phyloP scores from a whole-genome alignment of 2,797 vertebrate genomes.

The Taenioides sp. region DNA sequence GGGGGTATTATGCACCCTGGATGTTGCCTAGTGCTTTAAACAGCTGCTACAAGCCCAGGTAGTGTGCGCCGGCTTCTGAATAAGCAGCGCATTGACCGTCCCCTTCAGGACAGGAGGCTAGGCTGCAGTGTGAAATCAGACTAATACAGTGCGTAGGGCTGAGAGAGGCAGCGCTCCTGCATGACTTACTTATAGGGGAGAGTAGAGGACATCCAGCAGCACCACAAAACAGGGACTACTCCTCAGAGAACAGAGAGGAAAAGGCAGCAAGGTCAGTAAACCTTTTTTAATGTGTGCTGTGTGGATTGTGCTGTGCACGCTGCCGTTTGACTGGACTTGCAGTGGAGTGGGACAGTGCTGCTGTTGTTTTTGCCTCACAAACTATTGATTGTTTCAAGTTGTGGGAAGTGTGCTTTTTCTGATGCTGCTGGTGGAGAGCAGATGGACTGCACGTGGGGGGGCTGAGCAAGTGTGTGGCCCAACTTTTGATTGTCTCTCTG shows the following conservation, averaged over 20 bases:
- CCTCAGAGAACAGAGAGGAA: conserved; percentile 69
- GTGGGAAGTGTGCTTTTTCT: conserved; percentile 78
- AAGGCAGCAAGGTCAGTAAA: conserved; percentile 83
- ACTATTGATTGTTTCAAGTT: conserved; percentile 82
- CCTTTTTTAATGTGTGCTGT: conserved; percentile 64
- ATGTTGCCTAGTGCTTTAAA: conserved; percentile 84
- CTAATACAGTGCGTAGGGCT: conserved; percentile 78
- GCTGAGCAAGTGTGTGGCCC: conserved; percentile 58
- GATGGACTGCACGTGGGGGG: conserved; percentile 63
- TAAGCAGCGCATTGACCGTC: conserved; percentile 81
- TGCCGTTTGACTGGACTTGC: conserved; percentile 66
- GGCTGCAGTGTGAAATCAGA: conserved; percentile 84
- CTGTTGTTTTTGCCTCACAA: conserved; percentile 73
- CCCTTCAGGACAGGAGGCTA: conserved; percentile 82
- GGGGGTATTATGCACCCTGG: conserved; percentile 82
- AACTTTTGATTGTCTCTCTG: conserved; percentile 44
- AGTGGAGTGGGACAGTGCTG: conserved; percentile 58
- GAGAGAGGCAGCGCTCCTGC: conserved; percentile 74
- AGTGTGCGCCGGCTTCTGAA: conserved; percentile 79
- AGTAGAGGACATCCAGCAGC: conserved; percentile 73
- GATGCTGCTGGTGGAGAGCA: conserved; percentile 78
- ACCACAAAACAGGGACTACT: conserved; percentile 75
- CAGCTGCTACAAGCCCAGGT: conserved; percentile 83
- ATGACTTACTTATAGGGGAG: conserved; percentile 71
- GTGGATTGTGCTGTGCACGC: conserved; percentile 49